phyloP scores from a whole-genome alignment of 1,140 invertebrate species.

The Halictus rubicundus region DNA sequence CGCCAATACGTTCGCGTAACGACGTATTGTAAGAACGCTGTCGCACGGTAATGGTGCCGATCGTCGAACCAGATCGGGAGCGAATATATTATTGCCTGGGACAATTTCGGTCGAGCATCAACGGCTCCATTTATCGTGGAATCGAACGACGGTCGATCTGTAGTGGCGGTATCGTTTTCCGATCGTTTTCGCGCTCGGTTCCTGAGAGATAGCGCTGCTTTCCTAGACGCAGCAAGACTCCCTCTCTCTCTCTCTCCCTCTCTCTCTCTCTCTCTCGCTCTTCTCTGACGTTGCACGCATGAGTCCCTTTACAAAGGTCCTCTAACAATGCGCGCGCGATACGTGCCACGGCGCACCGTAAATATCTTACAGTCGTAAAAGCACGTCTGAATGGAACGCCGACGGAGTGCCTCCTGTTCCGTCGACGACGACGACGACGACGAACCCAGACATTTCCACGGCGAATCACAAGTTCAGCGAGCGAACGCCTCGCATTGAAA shows the following conservation, averaged over 20 bases:
- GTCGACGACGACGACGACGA: background rate
- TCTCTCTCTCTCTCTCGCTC: background rate
- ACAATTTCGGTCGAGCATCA: background rate
- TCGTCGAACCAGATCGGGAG: background rate
- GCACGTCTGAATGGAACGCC: background rate
- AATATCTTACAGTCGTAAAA: conserved; percentile 20
- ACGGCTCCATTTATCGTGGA: background rate
- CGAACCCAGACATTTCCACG: background rate
- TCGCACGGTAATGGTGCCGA: background rate
- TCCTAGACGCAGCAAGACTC: background rate
- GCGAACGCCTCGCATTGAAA: background rate
- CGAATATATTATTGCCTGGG: background rate
- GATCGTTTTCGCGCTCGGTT: conserved; percentile 8
- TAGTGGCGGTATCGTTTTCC: conserved; percentile 19
- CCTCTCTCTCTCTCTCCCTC: too few relatives aligned
- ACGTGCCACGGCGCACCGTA: conserved; percentile 1
- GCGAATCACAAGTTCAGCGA: conserved; percentile 4
- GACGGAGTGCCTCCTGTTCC: background rate
- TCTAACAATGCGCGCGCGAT: background rate
- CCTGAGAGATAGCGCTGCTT: background rate
- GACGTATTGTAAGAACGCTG: background rate
- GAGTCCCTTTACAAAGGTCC: conserved; percentile 22
- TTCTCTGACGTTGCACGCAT: background rate
- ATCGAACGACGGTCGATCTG: background rate
- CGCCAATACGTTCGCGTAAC: conserved; percentile 8